Evolutionary conservation across 2,797 vertebrate species (phyloP), one percentile per base, ranked within the genome.

Genomic region (Psittacula derbiana): DNA sequence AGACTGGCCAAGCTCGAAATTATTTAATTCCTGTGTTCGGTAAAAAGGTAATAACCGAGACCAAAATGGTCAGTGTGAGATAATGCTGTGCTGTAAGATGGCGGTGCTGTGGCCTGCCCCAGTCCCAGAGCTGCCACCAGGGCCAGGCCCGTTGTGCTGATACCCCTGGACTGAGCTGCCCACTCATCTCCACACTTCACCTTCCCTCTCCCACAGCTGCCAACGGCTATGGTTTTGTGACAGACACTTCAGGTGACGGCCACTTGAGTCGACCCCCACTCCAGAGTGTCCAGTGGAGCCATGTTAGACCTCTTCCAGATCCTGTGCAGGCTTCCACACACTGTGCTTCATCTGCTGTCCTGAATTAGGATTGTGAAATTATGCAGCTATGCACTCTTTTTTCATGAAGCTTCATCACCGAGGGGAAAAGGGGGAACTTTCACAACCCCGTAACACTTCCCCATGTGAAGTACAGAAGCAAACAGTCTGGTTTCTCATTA

Each of bases 271-370:
- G 27, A 2, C 16, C 4, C 3, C 38, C 31, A 1, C 2, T 5
- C 49, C 20, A 31, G 11, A 1, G 36, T 20, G 47, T 11, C 20
- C 17, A 3, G 23, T 4, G 0, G n/a, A 46, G 30, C 25, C 40
- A 0, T 3, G 2, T 8, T 7, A 7, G 33, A 3, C 31, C 50
- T 24, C n/a, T 28, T 8, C 1, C 12, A 10, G 21, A 6, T 10
- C 14, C n/a, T 11, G n/a, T 4, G 5, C 10, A 3, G 50, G 18
- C n/a, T 46, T n/a, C 61, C 15, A 8, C 10, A 1, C 0, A 1
- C 44, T 11, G 36, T 1, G 4, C 24, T 50, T 41, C 21, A 3
- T 33, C 15, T n/a, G 0, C 33, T 23, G 49, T 18, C n/a, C 66
- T 9, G 27, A 17, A 16, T 30, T 3, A 8, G 27, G 19, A 1